Conservation (phyloP, 2,113 vertebrate species). For the Eleginops maclovinus region DNA sequence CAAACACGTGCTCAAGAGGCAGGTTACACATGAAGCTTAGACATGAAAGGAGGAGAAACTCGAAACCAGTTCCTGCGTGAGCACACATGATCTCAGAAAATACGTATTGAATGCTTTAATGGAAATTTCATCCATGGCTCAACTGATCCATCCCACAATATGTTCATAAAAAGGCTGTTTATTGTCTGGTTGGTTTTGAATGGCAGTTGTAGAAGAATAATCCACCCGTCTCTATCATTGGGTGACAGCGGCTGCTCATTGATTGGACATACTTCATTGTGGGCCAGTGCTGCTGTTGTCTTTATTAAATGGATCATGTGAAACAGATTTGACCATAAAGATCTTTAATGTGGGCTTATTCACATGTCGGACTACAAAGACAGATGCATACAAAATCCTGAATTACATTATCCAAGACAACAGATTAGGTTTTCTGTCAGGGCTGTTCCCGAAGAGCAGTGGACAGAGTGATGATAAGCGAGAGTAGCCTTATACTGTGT, state of each 20-base stretch:
- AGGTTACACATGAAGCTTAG: constrained; percentile 33
- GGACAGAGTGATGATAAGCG: neutral
- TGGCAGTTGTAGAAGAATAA: neutral
- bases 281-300: too few relatives aligned
- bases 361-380: too few relatives aligned
- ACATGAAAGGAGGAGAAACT: constrained; percentile 1
- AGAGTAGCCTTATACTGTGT: constrained; percentile 20
- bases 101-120: neutral
- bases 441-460: neutral
- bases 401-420: neutral
- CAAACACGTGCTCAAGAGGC: neutral
- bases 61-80: neutral
- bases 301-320: neutral
- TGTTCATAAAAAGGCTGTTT: neutral
- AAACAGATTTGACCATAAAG: neutral
- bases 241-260: neutral
- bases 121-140: neutral
- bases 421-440: neutral
- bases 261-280: constrained; percentile 1
- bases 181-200: neutral
- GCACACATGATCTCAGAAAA: neutral
- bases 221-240: too few relatives aligned
- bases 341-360: neutral
- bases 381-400: neutral
- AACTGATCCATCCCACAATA: too few relatives aligned